phyloP scores from a whole-genome alignment of 2,888 invertebrate species.

The Isoperla grammatica region DNA sequence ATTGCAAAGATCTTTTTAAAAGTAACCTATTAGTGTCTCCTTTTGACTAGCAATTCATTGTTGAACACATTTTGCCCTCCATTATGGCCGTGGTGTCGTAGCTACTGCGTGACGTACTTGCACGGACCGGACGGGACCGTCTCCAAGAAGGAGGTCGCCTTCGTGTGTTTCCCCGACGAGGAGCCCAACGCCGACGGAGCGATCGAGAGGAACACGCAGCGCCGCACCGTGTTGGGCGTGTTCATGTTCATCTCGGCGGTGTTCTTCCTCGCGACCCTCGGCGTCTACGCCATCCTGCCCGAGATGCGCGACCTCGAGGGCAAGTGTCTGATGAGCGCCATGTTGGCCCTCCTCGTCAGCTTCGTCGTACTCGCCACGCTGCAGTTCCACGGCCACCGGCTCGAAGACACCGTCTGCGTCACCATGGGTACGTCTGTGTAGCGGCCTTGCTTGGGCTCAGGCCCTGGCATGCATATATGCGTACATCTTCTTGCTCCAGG shows the following conservation, averaged over 20 bases:
- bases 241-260: slow-evolving; percentile 49
- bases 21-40: too few species aligned
- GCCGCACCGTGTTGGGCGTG: slow-evolving; percentile 32
- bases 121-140: slow-evolving; percentile 24
- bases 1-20: too few species aligned
- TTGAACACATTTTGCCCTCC: too few species aligned
- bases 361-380: slow-evolving; percentile 54
- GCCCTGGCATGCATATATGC: too few species aligned
- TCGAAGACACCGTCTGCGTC: slow-evolving; percentile 46
- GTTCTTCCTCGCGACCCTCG: slow-evolving; percentile 54
- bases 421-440: slow-evolving; percentile 47
- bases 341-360: slow-evolving; percentile 54
- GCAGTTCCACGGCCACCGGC: slow-evolving; percentile 45
- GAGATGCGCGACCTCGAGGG: slow-evolving; percentile 60
- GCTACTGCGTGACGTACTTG: slow-evolving; percentile 40
- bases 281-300: slow-evolving; percentile 55
- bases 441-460: too few species aligned
- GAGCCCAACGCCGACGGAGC: neutral
- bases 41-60: too few species aligned
- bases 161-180: slow-evolving; percentile 39
- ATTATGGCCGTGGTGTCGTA: slow-evolving; percentile 30
- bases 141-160: slow-evolving; percentile 33
- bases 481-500: too few species aligned
- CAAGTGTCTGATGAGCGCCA: slow-evolving; percentile 56
- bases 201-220: neutral